These are phyloP conservation scores for Fundulus diaphanus DNA, from an alignment of 2,797 vertebrate genomes.

Conservation along the genomic window DNA sequence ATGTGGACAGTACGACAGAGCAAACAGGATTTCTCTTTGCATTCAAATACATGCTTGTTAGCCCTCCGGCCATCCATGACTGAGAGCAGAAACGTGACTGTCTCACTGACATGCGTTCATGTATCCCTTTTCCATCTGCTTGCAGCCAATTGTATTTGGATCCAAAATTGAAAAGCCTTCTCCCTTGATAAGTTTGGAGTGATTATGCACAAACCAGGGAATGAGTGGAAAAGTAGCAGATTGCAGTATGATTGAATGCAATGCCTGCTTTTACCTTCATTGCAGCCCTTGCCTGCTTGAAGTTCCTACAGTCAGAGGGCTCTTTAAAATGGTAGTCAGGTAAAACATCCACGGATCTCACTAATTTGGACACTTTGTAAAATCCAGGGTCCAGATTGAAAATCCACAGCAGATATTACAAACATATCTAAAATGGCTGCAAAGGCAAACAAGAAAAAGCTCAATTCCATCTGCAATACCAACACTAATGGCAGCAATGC, in stretches of 20 bases:
- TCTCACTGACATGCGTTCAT: conserved; percentile 40
- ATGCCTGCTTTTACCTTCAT: conserved; percentile 17
- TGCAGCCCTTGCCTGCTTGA: not conserved
- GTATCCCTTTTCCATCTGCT: conserved; percentile 24
- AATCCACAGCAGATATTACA: conserved; percentile 8
- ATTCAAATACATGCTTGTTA: conserved; percentile 53
- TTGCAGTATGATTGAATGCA: conserved; percentile 35
- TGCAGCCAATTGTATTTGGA: conserved; percentile 38
- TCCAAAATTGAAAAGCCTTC: conserved; percentile 34
- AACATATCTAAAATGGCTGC: conserved; percentile 14
- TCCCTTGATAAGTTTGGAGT: conserved; percentile 14
- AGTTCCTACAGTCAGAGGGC: conserved; percentile 3
- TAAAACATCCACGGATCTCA: not conserved
- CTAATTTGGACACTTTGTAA: not conserved
- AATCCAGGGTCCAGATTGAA: not conserved
- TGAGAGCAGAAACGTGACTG: conserved; percentile 26
- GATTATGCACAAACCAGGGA: conserved; percentile 16
- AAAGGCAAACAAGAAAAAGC: conserved; percentile 30
- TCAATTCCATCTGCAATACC: not conserved
- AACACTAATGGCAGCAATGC: conserved; percentile 14
- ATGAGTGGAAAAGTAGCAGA: conserved; percentile 17
- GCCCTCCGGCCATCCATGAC: conserved; percentile 18
- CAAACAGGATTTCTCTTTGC: conserved; percentile 37
- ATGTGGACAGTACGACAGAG: conserved; percentile 24
- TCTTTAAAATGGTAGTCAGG: not conserved